Evolutionary conservation across 1,140 invertebrate species (phyloP), one percentile per base, ranked within the genome.

Genomic region (Arctopsyche grandis): DNA sequence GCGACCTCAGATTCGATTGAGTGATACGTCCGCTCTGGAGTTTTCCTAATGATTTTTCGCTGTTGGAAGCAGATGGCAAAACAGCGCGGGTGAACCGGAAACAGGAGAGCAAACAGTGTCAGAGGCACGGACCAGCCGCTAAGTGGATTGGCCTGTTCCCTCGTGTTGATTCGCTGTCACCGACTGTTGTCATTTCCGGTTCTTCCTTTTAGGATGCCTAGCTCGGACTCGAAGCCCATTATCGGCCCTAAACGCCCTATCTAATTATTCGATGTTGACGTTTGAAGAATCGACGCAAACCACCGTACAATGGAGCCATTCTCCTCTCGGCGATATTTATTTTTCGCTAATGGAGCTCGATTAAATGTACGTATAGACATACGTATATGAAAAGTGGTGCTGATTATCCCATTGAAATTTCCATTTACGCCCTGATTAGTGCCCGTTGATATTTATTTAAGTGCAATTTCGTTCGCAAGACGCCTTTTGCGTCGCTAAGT

Each of bases 141-240:
- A 78, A 78, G 77, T 78, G 77, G 77, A 78, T 78, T 78, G 77
- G 77, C 77, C 48, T 78, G 77, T 78, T 77, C 60, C 43, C 69
- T 29, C 22, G 26, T 73, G 77, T 78, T 73, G 44, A 78, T 44
- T 58, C 69, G 66, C 52, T 66, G 75, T 78, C 66, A 73, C 9
- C 26, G 9, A 77, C 69, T 24, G 52, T 69, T 78, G 69, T 73
- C 69, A 73, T 73, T 78, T 78, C 77, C 77, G 26, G 75, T 43
- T 22, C 22, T 10, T 58, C 29, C 48, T 52, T 52, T 52, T 52
- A 5, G 12, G 10, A 14, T 52, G 12, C 10, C 16, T 3, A 52
- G 48, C 48, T 12, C 48, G 16, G 48, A 52, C 10, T 52, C 4
- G 24, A 19, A 22, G 12, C 63, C 24, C 63, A 24, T 66, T 66